Conservation (phyloP, 1,140 invertebrate genomes). For the Drosophila quadrilineata region DNA sequence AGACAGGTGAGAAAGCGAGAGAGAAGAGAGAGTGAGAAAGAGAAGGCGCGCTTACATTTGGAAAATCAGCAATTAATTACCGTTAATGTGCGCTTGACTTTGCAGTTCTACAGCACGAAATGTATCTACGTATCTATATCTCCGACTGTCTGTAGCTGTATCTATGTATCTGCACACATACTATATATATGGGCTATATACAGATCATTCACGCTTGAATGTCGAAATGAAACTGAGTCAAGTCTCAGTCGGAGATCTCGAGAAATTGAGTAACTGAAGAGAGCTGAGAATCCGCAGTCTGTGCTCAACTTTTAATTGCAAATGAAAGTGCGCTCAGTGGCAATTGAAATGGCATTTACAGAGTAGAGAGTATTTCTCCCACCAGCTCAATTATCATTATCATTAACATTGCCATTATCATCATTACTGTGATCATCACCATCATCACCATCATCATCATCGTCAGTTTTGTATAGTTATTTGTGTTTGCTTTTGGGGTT, state of each 20-base stretch:
- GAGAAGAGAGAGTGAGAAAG: background rate
- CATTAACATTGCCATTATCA: conserved; percentile 39
- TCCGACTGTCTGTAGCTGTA: no score
- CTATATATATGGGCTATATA: conserved; percentile 26
- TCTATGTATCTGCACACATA: conserved; percentile 6
- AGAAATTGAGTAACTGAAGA: no score
- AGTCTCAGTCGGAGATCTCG: no score
- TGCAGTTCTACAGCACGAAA: conserved; percentile 10
- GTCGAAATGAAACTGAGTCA: conserved; percentile 51
- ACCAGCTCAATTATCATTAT: background rate
- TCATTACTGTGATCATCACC: no score
- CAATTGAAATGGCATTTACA: conserved; percentile 1
- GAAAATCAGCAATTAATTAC: conserved; percentile 58
- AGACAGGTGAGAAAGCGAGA: background rate
- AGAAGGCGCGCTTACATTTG: background rate
- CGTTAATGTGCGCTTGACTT: conserved; percentile 44
- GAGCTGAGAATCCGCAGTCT: conserved; percentile 33
- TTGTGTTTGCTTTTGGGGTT: conserved; percentile 10
- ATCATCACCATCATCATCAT: conserved; percentile 32
- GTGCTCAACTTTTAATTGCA: conserved; percentile 43
- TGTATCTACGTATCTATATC: no score
- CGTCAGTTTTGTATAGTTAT: background rate
- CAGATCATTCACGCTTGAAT: conserved; percentile 36
- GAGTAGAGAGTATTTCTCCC: no score
- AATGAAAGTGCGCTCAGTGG: conserved; percentile 46